Conservation (phyloP, 2,888 invertebrate genomes). For the Leptinotarsa haldemani region DNA sequence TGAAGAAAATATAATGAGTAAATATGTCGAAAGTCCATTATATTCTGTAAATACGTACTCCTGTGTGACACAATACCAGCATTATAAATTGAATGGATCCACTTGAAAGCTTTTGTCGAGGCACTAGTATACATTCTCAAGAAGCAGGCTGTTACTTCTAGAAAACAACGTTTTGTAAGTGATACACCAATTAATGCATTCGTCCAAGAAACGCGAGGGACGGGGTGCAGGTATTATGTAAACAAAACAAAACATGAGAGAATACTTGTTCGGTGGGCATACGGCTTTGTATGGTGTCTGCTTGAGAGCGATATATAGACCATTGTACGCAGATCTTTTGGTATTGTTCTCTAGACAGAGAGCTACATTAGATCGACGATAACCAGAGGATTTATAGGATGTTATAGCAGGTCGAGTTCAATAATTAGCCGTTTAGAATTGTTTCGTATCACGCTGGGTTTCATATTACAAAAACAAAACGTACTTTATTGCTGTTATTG, state of each 20-base stretch:
- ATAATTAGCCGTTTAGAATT: constrained; percentile 33
- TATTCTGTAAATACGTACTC: neutral
- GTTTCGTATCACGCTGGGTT: neutral
- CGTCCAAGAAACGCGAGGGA: neutral
- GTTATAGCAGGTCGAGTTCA: constrained; percentile 36
- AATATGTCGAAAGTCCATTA: neutral
- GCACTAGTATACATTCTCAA: constrained; percentile 3
- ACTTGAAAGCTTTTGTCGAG: constrained; percentile 11
- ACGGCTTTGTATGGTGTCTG: constrained; percentile 43
- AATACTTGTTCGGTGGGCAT: constrained; percentile 35
- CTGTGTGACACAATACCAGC: neutral
- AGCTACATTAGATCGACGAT: constrained; percentile 54
- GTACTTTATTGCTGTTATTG: neutral
- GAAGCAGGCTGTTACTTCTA: constrained; percentile 5
- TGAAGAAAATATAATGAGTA: too few relatives aligned
- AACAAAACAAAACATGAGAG: constrained; percentile 27
- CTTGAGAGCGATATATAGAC: constrained; percentile 55
- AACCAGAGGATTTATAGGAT: constrained; percentile 57
- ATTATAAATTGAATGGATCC: constrained; percentile 2
- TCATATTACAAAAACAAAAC: constrained; percentile 1
- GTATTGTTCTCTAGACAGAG: constrained; percentile 56
- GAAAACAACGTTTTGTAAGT: constrained; percentile 12
- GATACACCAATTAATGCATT: constrained; percentile 26
- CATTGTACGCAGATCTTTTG: constrained; percentile 59
- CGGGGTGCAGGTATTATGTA: constrained; percentile 10